Evolutionary conservation across 2,888 invertebrate species (phyloP).

Genomic region (Leucophora obtusa): DNA sequence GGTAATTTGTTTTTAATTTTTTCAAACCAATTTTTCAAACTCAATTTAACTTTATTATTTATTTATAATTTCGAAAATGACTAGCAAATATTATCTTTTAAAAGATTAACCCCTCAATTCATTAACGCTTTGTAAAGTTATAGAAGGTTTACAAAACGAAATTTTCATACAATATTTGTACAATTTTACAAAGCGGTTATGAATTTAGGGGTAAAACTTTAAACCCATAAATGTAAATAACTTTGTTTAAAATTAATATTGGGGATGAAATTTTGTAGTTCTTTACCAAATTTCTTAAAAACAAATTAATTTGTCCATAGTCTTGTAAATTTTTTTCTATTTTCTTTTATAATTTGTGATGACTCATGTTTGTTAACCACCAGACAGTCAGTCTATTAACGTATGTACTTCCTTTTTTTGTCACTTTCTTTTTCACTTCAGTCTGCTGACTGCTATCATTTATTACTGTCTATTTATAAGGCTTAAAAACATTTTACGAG

Average conservation of each 20-base stretch:
- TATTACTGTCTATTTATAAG: conserved; percentile 30
- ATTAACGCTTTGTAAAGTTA: no score
- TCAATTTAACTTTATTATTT: not conserved
- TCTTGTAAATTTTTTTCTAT: not conserved
- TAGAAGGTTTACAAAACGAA: no score
- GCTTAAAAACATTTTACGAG: conserved; percentile 5
- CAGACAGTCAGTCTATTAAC: conserved; percentile 15
- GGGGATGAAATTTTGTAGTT: not conserved
- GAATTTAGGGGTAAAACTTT: no score
- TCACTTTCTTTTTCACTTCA: conserved; percentile 29
- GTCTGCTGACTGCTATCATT: conserved; percentile 16
- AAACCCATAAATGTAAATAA: not conserved
- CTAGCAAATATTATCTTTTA: not conserved
- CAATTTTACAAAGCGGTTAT: no score
- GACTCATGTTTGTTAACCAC: conserved; percentile 28
- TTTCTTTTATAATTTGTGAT: conserved; percentile 9
- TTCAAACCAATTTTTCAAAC: not conserved
- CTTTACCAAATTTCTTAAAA: not conserved
- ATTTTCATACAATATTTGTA: no score
- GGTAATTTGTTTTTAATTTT: conserved; percentile 1
- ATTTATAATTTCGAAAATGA: not conserved
- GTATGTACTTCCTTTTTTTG: conserved; percentile 36
- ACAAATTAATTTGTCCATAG: conserved; percentile 12
- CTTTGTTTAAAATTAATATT: not conserved
- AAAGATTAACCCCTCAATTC: no score